Conservation (phyloP, 2,113 vertebrate genomes). For the Catagonus wagneri region DNA sequence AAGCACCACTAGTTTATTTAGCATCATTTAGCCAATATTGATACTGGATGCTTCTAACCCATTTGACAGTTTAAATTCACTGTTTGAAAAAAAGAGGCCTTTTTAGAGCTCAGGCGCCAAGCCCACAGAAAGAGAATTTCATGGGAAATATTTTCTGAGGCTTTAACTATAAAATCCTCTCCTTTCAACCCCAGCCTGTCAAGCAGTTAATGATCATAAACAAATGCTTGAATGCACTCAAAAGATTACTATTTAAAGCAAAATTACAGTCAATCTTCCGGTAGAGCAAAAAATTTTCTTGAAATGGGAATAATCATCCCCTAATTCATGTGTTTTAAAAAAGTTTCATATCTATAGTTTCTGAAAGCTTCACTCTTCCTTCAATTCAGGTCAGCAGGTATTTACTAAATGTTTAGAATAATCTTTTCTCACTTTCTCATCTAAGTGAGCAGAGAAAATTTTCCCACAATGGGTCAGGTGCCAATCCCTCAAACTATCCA, state of each 20-base stretch:
- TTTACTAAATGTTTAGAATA: slow-evolving; percentile 21
- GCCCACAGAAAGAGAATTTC: slow-evolving; percentile 52
- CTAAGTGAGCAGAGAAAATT: neutral
- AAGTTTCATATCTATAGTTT: slow-evolving; percentile 19
- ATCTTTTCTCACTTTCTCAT: neutral
- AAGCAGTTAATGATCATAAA: slow-evolving; percentile 78
- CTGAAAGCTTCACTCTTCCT: neutral
- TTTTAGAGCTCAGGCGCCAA: neutral
- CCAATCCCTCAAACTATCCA: neutral
- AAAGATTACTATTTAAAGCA: slow-evolving; percentile 78
- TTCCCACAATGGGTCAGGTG: neutral
- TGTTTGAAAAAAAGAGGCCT: slow-evolving; percentile 52
- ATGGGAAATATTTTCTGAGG: slow-evolving; percentile 66
- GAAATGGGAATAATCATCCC: slow-evolving; percentile 66
- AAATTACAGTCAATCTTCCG: slow-evolving; percentile 74
- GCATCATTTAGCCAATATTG: slow-evolving; percentile 21
- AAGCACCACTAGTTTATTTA: slow-evolving; percentile 14
- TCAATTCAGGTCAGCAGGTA: slow-evolving; percentile 56
- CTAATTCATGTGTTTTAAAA: slow-evolving; percentile 63
- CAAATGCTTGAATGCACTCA: slow-evolving; percentile 66
- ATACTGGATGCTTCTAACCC: neutral
- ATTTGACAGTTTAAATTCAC: slow-evolving; percentile 23
- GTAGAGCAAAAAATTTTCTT: slow-evolving; percentile 55
- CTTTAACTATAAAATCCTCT: slow-evolving; percentile 70
- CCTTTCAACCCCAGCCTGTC: slow-evolving; percentile 73